Conservation (phyloP, 2,113 vertebrate genomes). For the Carollia perspicillata region DNA sequence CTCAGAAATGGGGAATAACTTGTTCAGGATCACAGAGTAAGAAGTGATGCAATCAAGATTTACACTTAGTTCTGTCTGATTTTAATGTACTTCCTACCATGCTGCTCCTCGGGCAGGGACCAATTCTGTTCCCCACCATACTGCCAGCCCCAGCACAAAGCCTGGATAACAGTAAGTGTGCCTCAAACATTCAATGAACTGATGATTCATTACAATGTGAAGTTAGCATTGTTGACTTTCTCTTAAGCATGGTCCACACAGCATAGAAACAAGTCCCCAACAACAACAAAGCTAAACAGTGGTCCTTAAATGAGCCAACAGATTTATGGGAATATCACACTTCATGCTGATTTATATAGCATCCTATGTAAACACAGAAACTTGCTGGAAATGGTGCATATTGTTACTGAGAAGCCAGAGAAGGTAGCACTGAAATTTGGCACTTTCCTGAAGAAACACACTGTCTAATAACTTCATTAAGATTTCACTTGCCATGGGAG, state of each 20-base stretch:
- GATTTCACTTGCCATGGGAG: neutral
- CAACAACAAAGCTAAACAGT: neutral
- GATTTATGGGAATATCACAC: neutral
- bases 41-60: neutral
- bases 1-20: neutral
- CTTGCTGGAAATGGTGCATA: neutral
- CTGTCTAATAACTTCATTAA: neutral
- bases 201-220: neutral
- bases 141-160: neutral
- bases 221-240: neutral
- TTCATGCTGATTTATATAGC: rapidly evolving
- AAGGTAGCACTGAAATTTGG: neutral
- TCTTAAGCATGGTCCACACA: neutral
- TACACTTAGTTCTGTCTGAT: neutral
- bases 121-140: neutral
- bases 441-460: neutral
- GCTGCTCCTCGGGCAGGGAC: neutral
- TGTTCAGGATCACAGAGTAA: neutral
- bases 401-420: neutral
- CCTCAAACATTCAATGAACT: neutral
- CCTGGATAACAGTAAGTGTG: neutral
- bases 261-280: neutral
- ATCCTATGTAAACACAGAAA: neutral
- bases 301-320: neutral
- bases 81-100: neutral